Conservation (phyloP, 2,113 vertebrate species). For the Trachemys scripta region DNA sequence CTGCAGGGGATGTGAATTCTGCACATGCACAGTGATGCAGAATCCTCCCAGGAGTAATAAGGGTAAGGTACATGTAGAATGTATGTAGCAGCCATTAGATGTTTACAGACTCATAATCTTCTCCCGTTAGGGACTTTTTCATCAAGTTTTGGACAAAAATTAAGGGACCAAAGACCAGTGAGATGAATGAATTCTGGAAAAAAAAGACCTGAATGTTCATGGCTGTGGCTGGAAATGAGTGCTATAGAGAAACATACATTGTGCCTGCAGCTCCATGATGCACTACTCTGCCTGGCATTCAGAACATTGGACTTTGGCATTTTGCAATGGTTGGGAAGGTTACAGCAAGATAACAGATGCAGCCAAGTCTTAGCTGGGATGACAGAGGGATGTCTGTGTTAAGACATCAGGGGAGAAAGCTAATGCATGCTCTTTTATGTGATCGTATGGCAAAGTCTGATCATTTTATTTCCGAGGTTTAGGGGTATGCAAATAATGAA, state of each 20-base stretch:
- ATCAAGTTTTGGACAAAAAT: background rate
- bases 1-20: no score
- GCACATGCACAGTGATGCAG: no score
- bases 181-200: background rate
- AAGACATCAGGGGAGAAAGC: background rate
- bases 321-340: background rate
- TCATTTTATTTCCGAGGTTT: background rate
- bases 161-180: background rate
- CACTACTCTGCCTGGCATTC: background rate
- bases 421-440: background rate
- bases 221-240: background rate
- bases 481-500: background rate
- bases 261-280: background rate
- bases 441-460: background rate
- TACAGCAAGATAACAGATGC: background rate
- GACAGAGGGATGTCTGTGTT: background rate
- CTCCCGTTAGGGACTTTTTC: background rate
- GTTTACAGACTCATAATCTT: background rate
- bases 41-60: no score
- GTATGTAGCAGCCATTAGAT: background rate
- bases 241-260: no score
- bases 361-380: background rate
- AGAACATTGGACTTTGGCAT: background rate
- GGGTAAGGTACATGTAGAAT: no score
- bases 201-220: background rate